Conservation (phyloP, 2,888 invertebrate genomes). For the Cheiracanthium punctorium region DNA sequence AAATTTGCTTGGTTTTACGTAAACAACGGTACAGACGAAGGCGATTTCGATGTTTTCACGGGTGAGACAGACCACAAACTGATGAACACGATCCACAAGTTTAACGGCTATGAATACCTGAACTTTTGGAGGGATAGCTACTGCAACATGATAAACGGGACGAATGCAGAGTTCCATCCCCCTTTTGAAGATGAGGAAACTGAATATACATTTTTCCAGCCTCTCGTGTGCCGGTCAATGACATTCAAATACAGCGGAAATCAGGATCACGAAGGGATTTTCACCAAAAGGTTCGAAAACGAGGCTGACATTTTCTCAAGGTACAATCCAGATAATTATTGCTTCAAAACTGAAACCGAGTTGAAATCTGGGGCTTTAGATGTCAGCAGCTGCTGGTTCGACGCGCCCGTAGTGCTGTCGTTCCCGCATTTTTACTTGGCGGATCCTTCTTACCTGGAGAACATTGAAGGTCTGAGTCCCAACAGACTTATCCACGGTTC, state of each 20-base stretch:
- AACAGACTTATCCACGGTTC: conserved; percentile 81
- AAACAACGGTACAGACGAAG: conserved; percentile 69
- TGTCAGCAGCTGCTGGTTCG: conserved; percentile 62
- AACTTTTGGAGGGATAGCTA: conserved; percentile 21
- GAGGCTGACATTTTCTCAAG: conserved; percentile 18
- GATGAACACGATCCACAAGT: conserved; percentile 59
- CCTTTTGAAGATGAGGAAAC: conserved; percentile 12
- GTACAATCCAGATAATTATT: conserved; percentile 57
- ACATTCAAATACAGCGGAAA: conserved; percentile 31
- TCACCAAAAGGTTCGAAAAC: conserved; percentile 48
- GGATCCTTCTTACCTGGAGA: conserved; percentile 23
- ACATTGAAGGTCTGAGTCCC: conserved; percentile 36
- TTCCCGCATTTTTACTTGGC: conserved; percentile 62
- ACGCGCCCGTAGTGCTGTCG: conserved; percentile 44
- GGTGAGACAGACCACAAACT: conserved; percentile 43
- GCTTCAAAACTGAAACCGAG: conserved; percentile 37
- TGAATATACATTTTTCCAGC: conserved; percentile 46
- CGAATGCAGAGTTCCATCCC: conserved; percentile 49
- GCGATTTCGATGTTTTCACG: conserved; percentile 63
- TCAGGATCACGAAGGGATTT: conserved; percentile 22
- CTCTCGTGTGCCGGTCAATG: conserved; percentile 35
- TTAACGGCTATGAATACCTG: conserved; percentile 52
- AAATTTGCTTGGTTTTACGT: conserved; percentile 61
- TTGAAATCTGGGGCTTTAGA: conserved; percentile 61
- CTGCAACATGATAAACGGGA: conserved; percentile 50